Evolutionary conservation across 1,140 invertebrate species (phyloP).

Genomic region (Drosophila littoralis): DNA sequence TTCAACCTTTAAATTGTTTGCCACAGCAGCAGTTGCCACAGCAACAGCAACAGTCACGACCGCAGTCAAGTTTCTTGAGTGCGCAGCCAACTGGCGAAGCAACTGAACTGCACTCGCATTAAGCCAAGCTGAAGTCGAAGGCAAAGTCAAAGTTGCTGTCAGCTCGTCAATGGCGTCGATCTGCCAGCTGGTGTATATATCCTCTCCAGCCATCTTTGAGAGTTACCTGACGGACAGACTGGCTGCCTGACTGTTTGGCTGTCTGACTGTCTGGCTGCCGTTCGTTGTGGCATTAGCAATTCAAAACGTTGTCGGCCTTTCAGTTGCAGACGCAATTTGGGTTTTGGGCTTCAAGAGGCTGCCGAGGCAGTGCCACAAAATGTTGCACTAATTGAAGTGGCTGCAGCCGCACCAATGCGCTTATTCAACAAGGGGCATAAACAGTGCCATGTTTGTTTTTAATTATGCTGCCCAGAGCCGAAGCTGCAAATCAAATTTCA

Average conservation of each 20-base stretch:
- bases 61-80: constrained; percentile 6
- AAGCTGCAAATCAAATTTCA: constrained; percentile 57
- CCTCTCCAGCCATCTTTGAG: background rate
- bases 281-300: constrained; percentile 65
- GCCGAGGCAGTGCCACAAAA: constrained; percentile 47
- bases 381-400: constrained; percentile 72
- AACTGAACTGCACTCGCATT: constrained; percentile 26
- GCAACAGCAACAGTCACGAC: constrained; percentile 2
- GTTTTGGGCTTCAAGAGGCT: constrained; percentile 45
- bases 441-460: constrained; percentile 36
- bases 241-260: constrained; percentile 7
- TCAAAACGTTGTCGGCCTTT: constrained; percentile 58
- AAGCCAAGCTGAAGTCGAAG: constrained; percentile 28
- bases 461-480: constrained; percentile 26
- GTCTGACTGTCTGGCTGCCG: background rate
- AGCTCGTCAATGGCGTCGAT: constrained; percentile 4
- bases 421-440: constrained; percentile 31
- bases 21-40: constrained; percentile 3
- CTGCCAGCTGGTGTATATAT: no score
- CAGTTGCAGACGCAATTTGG: constrained; percentile 38
- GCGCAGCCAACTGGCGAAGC: constrained; percentile 6
- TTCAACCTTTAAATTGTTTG: constrained; percentile 46
- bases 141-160: constrained; percentile 25
- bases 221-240: constrained; percentile 10
- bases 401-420: constrained; percentile 42